Evolutionary conservation across 2,888 invertebrate genomes (phyloP), one percentile per base, ranked within the genome.

Genomic region (Drosophila mettleri): DNA sequence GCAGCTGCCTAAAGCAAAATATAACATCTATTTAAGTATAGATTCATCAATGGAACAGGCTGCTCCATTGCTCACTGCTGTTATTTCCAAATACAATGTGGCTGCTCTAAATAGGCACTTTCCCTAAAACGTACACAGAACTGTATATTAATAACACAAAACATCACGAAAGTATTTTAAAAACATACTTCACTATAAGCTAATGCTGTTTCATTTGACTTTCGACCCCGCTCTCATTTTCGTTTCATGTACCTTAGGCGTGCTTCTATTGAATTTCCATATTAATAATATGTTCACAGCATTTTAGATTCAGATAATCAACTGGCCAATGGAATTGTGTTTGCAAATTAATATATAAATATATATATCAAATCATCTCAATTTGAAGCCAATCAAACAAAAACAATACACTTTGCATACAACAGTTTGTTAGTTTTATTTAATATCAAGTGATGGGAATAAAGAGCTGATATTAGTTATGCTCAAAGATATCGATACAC

Each of bases 21-120:
- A 43, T 24, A 0, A 43, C 4, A n/a, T 43, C 9, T 43, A n/a
- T 43, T 43, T n/a, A n/a, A 4, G 24, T 45, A 2, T 9, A 45
- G 12, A 45, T 29, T 27, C 3, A 6, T 16, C 29, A 29, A 7
- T 12, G 18, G 45, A 45, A 12, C 29, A 29, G 12, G 3, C 33
- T 36, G 49, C 60, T 63, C 74, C 77, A 79, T 76, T 69, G 48
- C 51, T 20, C 22, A 22, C 14, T 63, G 48, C 36, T 51, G 41
- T 16, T 62, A 18, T 22, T 45, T 20, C 20, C 55, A 29, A 14
- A 59, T 18, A 4, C 18, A 10, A 12, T 29, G 7, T 52, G 41
- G 34, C 18, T 14, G 12, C 12, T 5, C 20, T 22, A 7, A 41
- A n/a, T n/a, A 22, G 0, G n/a, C n/a, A n/a, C n/a, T 16, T 27